Evolutionary conservation across 2,113 vertebrate species (phyloP), one percentile per base, ranked within the genome.

Genomic region (Hemibates koningsi): DNA sequence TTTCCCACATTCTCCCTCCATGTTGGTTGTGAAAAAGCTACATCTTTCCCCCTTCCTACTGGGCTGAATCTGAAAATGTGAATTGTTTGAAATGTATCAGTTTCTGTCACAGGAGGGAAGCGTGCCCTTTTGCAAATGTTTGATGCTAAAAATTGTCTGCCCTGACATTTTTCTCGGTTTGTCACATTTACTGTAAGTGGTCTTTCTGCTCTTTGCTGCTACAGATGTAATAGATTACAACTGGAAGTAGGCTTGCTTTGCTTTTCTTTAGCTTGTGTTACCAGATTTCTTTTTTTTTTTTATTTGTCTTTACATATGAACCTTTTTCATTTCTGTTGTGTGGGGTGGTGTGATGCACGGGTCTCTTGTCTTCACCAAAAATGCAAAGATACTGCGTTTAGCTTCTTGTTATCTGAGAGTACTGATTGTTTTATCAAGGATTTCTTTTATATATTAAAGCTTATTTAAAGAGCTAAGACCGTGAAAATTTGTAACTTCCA

Each of bases 391-490:
- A 68, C 81, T 87, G 14, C 56, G 57, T 91, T 90, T 90, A 96
- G 97, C 71, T 88, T 84, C 66, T 87, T 83, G 84, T 91, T 59
- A 82, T 90, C 87, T 96, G 96, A 96, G 97, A 97, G 96, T 96
- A 76, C 71, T 19, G 71, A 29, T 48, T 76, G 97, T 98, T 98
- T 98, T 98, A 97, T 97, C 97, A 91, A 95, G 80, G 81, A 89
- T 93, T 94, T 93, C 96, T 98, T 98, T 98, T 98, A 97, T 98
- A 97, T 98, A 98, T 98, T 98, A 99, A 98, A 98, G 97, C 94
- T 95, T 95, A 81, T 92, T 88, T 89, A 85, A 86, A 84, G 66
- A 90, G 85, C 16, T 13, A 45, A 36, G 16, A 56, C 9, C 78
- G 61, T 56, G 14, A 36, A 24, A 4, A 7, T 71, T 43, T 59